Evolutionary conservation across 2,888 invertebrate genomes (phyloP).

Genomic region (Lomographa bimaculata): DNA sequence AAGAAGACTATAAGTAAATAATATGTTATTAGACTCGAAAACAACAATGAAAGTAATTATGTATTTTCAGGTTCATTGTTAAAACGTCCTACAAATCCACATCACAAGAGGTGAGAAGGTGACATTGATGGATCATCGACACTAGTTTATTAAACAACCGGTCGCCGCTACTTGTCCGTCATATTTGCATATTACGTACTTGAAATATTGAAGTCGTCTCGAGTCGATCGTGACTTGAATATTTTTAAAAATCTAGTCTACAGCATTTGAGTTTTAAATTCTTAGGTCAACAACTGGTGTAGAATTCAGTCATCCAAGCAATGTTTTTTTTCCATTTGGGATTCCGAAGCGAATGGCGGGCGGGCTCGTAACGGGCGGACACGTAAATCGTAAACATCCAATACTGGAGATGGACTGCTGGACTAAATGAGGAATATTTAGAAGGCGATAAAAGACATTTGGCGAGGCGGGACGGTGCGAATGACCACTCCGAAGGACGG

Average conservation of each 20-base stretch:
- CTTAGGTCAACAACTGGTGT: conserved; percentile 12
- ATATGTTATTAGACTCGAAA: too few relatives aligned
- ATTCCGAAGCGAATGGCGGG: conserved; percentile 9
- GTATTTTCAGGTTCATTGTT: conserved; percentile 7
- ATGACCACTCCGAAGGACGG: conserved; percentile 45
- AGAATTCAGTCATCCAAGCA: conserved; percentile 9
- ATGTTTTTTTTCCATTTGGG: conserved; percentile 9
- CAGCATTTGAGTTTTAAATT: conserved; percentile 6
- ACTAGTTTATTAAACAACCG: conserved; percentile 35
- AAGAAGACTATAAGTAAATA: too few relatives aligned
- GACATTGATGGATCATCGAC: conserved; percentile 66
- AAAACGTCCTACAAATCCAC: conserved; percentile 35
- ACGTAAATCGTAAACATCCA: conserved; percentile 29
- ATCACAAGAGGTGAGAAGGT: conserved; percentile 43
- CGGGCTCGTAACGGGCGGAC: conserved; percentile 1
- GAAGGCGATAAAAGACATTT: conserved; percentile 43
- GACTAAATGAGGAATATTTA: conserved; percentile 43
- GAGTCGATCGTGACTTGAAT: conserved; percentile 43
- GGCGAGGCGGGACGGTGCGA: conserved; percentile 39
- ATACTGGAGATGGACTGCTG: conserved; percentile 25
- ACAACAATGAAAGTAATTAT: conserved; percentile 7
- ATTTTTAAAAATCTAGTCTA: conserved; percentile 6
- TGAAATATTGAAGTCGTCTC: conserved; percentile 41
- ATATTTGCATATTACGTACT: conserved; percentile 52
- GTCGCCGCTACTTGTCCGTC: conserved; percentile 36